Base-by-base conservation (phyloP, 1,140 invertebrate species). In the Andrena cerasifolii region DNA sequence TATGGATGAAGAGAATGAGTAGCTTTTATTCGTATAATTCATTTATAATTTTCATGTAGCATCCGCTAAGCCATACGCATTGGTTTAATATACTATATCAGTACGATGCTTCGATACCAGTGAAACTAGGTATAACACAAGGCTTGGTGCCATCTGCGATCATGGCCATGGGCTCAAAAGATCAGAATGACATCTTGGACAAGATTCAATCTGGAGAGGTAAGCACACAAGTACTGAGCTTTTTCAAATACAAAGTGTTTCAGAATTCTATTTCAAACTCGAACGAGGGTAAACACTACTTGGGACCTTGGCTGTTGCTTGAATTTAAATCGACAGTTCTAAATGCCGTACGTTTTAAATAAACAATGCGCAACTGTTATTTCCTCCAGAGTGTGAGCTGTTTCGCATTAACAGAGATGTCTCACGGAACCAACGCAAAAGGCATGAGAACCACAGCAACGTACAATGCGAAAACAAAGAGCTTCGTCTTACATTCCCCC, bases 401-500 rank as follows among this genome's bases (percentile, higher is more conserved):
- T 89, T 96, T 99, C 91, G 96, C 97, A 2, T 90, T 99, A 63
- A 99, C 98, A 18, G 98, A 99, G 93, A 94, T 99, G 33, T 94
- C 96, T 51, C 98, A 99, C 93, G 98, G 98, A 0, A 98, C 97
- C 54, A 98, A 99, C 91, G 97, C 97, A 3, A 97, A 97, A 86
- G 95, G 95, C 49, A 96, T 99, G 94, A 94, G 96, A 81, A 99
- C 98, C 0, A 97, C 95, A 26, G 98, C 98, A 3, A 97, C 95
- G 0, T 99, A 97, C 90, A 97, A 99, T 91, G 93, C 95, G 0
- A 91, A 91, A 26, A 95, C 94, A 10, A 93, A 96, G 93, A 95
- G 96, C 90, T 99, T 99, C 93, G 94, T 99, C 31, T 93, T 99
- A 12, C 95, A 99, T 89, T 97, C 98, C 0, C 98, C 98, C 0